These are phyloP conservation scores for Odontamblyopus rebecca DNA, from an alignment of 2,797 vertebrate species.

Conservation along the genomic window DNA sequence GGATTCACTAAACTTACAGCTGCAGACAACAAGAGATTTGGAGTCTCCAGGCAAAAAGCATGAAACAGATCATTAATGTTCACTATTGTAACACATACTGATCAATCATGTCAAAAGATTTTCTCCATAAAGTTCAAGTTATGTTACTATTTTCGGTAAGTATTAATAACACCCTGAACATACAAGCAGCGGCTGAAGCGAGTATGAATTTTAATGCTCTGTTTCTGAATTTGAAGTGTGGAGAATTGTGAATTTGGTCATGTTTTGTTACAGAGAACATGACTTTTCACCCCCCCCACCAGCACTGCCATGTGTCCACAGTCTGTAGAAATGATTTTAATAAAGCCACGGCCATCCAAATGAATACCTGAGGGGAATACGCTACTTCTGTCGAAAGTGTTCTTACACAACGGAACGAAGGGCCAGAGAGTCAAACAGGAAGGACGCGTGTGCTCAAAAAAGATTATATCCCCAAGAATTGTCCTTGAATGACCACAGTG, in stretches of 20 bases:
- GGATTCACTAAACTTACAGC: constrained; percentile 16
- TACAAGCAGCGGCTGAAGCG: too few relatives aligned
- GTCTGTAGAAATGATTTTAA: not conserved
- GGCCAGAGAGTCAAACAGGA: not conserved
- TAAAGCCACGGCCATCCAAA: not conserved
- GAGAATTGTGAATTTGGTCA: too few relatives aligned
- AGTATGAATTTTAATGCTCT: too few relatives aligned
- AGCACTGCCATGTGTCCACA: not conserved
- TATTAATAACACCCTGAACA: too few relatives aligned
- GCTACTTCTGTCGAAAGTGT: not conserved
- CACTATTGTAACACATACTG: not conserved
- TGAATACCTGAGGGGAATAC: not conserved
- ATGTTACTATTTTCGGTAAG: too few relatives aligned
- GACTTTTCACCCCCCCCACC: not conserved
- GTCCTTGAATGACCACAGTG: not conserved
- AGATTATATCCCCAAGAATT: not conserved
- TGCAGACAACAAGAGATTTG: constrained; percentile 20
- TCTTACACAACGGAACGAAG: not conserved
- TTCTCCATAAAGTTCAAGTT: not conserved
- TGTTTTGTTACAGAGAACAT: not conserved
- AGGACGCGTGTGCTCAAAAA: not conserved
- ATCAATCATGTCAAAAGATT: too few relatives aligned
- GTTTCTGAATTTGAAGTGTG: too few relatives aligned
- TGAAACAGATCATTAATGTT: not conserved
- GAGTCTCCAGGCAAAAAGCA: not conserved